Evolutionary conservation across 2,113 vertebrate genomes (phyloP), one percentile per base, ranked within the genome.

Genomic region (Paramisgurnus dabryanus): DNA sequence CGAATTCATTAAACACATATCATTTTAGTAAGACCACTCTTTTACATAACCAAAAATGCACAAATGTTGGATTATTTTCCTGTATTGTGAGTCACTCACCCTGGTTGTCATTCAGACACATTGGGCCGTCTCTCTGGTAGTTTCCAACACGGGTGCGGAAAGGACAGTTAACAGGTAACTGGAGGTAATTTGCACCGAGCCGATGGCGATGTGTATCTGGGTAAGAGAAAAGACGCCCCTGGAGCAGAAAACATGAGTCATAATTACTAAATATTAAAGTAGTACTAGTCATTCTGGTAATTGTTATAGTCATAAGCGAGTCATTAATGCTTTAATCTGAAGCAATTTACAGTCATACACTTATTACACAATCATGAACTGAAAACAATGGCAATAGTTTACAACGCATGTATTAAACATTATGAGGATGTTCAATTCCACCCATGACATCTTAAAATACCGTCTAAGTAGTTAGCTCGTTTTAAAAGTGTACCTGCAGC

Each of bases 161-260:
- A 22, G 98, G 97, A 85, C 98, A 98, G 88, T 99, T 99, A 63
- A 99, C 97, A 0, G 97, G 96, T 61, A 99, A 87, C 80, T 99
- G 96, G 2, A 98, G 94, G 68, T 98, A 99, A 90, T 99, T 99
- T 22, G 96, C 92, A 6, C 98, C 98, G 84, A 98, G 88, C 2
- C 98, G 95, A 89, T 99, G 96, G 5, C 96, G 91, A 11, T 99
- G 98, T 1, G 98, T 99, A 87, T 99, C 97, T 2, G 96, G 95
- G 73, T 99, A 99, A 0, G 97, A 72, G 78, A 99, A 99, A 22
- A 99, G 96, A 17, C 97, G 96, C 10, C 96, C 98, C 98, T 99
- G 11, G 1, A 75, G 87, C 5, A 5, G 82, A 80, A 15, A 78
- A 41, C 18, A 78, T 17, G 7, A 75, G 2, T 34, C 57, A 72